phyloP scores from a whole-genome alignment of 2,113 vertebrate species.

The Lanius ludovicianus region DNA sequence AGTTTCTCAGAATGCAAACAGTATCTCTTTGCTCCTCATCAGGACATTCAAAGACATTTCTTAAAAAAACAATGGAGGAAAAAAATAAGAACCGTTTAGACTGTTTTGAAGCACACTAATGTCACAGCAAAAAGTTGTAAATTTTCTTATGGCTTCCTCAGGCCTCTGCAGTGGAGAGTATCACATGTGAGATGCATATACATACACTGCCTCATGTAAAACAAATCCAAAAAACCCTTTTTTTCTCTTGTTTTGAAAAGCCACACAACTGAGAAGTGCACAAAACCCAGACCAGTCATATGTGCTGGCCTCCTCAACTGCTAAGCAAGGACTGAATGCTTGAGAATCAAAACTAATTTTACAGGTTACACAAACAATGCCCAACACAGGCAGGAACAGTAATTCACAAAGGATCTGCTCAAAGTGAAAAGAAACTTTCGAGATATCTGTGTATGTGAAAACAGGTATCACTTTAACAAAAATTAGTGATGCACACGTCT shows the following conservation, averaged over 20 bases:
- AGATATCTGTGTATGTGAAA: background rate
- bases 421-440: background rate
- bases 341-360: background rate
- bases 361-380: background rate
- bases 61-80: fast-evolving
- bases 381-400: background rate
- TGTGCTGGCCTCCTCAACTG: background rate
- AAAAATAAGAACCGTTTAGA: background rate
- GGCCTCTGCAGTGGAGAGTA: fast-evolving
- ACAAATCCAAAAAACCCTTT: background rate
- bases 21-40: background rate
- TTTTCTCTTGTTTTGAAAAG: background rate
- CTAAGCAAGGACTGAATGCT: background rate
- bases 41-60: background rate
- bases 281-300: background rate
- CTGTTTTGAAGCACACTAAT: background rate
- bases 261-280: background rate
- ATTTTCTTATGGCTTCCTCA: background rate
- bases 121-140: background rate
- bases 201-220: background rate
- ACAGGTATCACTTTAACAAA: background rate
- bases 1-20: background rate
- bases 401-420: background rate
- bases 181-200: background rate
- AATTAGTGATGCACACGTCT: background rate